Conservation (phyloP, 2,888 invertebrate species). For the Orchestes rusci region DNA sequence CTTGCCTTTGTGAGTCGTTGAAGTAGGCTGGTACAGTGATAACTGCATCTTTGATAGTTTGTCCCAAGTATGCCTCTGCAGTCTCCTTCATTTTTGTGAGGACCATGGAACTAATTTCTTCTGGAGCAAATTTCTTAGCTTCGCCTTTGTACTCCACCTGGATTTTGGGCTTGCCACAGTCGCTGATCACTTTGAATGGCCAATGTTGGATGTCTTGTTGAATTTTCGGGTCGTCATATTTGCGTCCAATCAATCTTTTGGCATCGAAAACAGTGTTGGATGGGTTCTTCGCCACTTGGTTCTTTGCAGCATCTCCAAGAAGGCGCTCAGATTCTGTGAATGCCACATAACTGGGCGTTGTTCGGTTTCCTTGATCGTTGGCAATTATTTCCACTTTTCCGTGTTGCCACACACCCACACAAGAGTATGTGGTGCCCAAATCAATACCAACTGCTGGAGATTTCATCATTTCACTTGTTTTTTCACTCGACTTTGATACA, state of each 20-base stretch:
- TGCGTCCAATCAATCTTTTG: constrained; percentile 74
- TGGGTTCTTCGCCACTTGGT: constrained; percentile 66
- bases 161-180: constrained; percentile 59
- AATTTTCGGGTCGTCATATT: constrained; percentile 66
- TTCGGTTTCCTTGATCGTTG: constrained; percentile 78
- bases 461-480: too few species aligned
- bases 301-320: constrained; percentile 64
- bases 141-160: constrained; percentile 60
- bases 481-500: too few species aligned
- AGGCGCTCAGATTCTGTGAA: constrained; percentile 63
- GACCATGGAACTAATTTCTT: constrained; percentile 10
- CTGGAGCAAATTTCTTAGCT: constrained; percentile 14
- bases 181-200: constrained; percentile 68
- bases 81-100: constrained; percentile 9
- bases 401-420: constrained; percentile 75
- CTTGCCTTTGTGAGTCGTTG: constrained; percentile 10
- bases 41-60: too few species aligned
- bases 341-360: constrained; percentile 74
- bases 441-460: constrained; percentile 66
- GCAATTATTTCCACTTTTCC: constrained; percentile 81
- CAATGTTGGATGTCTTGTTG: constrained; percentile 76
- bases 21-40: constrained; percentile 7
- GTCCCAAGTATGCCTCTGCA: constrained; percentile 7
- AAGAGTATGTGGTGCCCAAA: constrained; percentile 81
- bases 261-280: constrained; percentile 63